Evolutionary conservation across 2,888 invertebrate genomes (phyloP), one percentile per base, ranked within the genome.

Genomic region (Caenorhabditis zanzibari): DNA sequence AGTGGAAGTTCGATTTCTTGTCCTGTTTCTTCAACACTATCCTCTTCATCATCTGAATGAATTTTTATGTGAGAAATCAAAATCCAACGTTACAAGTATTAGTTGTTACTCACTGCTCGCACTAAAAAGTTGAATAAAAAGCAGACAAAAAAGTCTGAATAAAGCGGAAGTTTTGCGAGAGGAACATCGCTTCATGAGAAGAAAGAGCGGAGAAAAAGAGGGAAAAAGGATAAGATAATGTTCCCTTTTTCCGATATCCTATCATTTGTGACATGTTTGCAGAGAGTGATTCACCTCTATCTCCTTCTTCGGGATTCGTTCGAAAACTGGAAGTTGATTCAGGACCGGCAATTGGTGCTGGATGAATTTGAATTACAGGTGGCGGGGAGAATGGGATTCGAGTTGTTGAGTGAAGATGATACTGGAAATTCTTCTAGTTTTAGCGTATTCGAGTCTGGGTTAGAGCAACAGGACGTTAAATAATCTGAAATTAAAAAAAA

Each of bases 301-400:
- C 56, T 44, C 32, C 79, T 38, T 81, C 75, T 59, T 75, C 75
- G 58, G 75, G 61, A 71, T 49, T 74, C 14, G 75, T 82, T 52
- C 75, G 75, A 38, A 82, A 76, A 73, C 82, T 82, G 52, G 83
- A 83, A 35, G 83, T 83, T n/a, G 86, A 85, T 63, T 85, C 87
- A 24, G 82, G 84, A 54, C 80, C 84, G 47, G 87, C 87, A 49
- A 87, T 85, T 24, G 87, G 87, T 9, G 87, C 77, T 12, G 72
- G 64, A 58, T 80, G 79, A 38, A 80, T 80, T 28, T 72, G 71
- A 26, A 80, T 72, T 24, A 66, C 64, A 0, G 79, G 71, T n/a
- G 71, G 71, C 19, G 72, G 72, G 2, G 79, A 66, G 38, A 72
- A 72, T 19, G 69, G 56, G 38, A 59, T 52, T 12, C 82, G 75